These are phyloP conservation scores for Enteromius argenteus DNA, from an alignment of 2,797 vertebrate genomes.

Conservation along the genomic window DNA sequence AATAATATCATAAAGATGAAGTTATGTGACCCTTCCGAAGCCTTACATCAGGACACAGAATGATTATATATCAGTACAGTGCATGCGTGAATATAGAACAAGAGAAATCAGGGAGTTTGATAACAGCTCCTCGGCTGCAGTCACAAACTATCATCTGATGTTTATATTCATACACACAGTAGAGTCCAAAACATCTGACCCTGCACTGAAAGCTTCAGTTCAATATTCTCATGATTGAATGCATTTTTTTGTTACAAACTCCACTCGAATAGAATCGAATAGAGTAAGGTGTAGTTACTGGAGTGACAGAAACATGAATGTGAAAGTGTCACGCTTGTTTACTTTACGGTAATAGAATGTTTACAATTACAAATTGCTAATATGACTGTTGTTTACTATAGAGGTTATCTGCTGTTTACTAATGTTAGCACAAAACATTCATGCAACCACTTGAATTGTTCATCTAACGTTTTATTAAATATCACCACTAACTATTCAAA, in stretches of 20 bases:
- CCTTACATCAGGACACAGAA: slow-evolving; percentile 14
- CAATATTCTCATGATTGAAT: not conserved
- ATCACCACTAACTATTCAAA: not conserved
- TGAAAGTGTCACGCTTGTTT: not conserved
- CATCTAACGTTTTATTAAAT: not conserved
- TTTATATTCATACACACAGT: not conserved
- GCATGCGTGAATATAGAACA: not conserved
- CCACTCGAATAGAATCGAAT: not conserved
- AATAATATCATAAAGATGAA: not conserved
- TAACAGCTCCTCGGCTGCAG: not conserved
- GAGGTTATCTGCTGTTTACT: not conserved
- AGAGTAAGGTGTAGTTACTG: not conserved
- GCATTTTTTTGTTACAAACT: not conserved
- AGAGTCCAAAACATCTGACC: not conserved
- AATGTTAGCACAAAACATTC: not conserved
- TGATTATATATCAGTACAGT: not conserved
- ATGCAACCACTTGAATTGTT: not conserved
- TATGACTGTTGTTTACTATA: not conserved
- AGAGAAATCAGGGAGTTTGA: slow-evolving; percentile 23
- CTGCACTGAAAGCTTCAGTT: not conserved
- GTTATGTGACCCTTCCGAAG: slow-evolving; percentile 3
- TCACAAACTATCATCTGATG: not conserved
- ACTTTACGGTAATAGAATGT: not conserved
- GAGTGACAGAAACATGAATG: not conserved
- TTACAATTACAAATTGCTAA: not conserved